Evolutionary conservation across 1,140 invertebrate species (phyloP), one percentile per base, ranked within the genome.

Genomic region (Sitodiplosis mosellana): DNA sequence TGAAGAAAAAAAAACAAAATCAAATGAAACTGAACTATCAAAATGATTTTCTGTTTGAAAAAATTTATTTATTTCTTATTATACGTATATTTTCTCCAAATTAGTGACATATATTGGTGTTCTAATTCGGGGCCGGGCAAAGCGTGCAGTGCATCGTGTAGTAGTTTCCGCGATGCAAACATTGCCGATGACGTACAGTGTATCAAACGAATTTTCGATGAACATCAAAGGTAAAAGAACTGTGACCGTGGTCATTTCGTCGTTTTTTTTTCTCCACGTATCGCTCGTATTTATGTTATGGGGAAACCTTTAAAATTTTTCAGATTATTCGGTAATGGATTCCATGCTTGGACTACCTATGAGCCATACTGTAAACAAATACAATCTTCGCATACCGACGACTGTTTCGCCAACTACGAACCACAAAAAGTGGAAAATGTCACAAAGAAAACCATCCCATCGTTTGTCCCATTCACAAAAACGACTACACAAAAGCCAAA

Each of bases 21-120:
- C n/a, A n/a, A n/a, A n/a, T n/a, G n/a, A n/a, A n/a, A n/a, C n/a
- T n/a, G n/a, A n/a, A n/a, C n/a, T n/a, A n/a, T n/a, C n/a, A n/a
- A n/a, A n/a, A n/a, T n/a, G n/a, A n/a, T n/a, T n/a, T n/a, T n/a
- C n/a, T n/a, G n/a, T n/a, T n/a, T n/a, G n/a, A n/a, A n/a, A n/a
- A n/a, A n/a, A n/a, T n/a, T n/a, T n/a, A n/a, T n/a, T n/a, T n/a
- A n/a, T n/a, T n/a, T n/a, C n/a, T n/a, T n/a, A n/a, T n/a, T n/a
- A n/a, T n/a, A n/a, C n/a, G n/a, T n/a, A n/a, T n/a, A n/a, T n/a
- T n/a, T n/a, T n/a, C n/a, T n/a, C 15, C 36, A 38, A 12, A 79
- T 82, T 47, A 81, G 76, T 58, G 74, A 82, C 55, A 57, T 76
- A 15, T 83, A 72, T 56, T 85, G 82, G 81, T 83, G 80, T 55